A percentile compares a stretch with the other conserved stretches of the same genome.
Evolutionary conservation across 2,113 vertebrate species (phyloP).

Genomic region (Irena cyanogastra): DNA sequence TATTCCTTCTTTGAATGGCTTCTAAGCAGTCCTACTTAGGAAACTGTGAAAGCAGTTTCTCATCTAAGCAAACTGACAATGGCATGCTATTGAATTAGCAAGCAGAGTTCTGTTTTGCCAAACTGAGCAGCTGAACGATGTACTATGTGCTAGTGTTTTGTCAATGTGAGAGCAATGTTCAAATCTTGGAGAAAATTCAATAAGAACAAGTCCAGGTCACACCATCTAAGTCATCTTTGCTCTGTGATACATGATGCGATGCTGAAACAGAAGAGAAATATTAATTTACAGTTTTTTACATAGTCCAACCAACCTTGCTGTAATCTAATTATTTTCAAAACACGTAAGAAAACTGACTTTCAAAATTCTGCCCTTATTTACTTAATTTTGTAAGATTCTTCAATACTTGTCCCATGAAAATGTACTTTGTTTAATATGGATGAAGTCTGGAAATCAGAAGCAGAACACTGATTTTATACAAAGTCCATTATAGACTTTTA

Average conservation of each 20-base stretch:
- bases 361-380: neutral
- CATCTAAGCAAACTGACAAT: neutral
- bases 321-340: neutral
- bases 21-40: neutral
- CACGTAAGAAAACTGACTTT: neutral
- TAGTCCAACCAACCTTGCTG: neutral
- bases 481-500: neutral
- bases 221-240: neutral
- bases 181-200: neutral
- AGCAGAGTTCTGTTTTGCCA: neutral
- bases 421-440: neutral
- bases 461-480: neutral
- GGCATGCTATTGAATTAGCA: neutral
- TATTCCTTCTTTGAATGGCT: neutral
- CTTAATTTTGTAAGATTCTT: neutral
- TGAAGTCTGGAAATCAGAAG: neutral
- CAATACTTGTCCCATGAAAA: neutral
- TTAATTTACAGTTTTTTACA: neutral
- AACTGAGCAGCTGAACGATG: neutral
- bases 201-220: neutral
- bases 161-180: neutral
- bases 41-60: neutral
- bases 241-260: neutral
- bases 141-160: neutral
- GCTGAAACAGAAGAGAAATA: neutral